Conservation (phyloP, 2,113 vertebrate species). For the Oophaga pumilio region DNA sequence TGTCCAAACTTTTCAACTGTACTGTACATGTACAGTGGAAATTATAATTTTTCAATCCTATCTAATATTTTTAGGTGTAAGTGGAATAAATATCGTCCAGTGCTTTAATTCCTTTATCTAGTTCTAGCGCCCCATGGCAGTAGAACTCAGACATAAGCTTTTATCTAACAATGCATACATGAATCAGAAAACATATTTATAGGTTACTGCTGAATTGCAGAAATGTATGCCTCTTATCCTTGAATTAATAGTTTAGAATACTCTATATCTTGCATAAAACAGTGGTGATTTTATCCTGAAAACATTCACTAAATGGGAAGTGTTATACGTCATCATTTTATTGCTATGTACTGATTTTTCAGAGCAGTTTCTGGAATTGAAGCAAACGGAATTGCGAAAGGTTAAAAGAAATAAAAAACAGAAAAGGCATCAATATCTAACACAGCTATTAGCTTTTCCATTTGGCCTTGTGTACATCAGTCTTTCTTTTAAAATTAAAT, state of each 20-base stretch:
- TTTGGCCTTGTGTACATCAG: constrained; percentile 20
- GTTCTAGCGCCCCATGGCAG: not conserved
- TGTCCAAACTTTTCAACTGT: no score
- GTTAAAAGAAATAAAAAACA: not conserved
- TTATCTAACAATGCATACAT: not conserved
- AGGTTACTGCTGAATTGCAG: not conserved
- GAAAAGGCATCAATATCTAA: not conserved
- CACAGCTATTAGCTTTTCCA: constrained; percentile 36
- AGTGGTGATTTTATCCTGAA: not conserved
- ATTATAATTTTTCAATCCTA: no score
- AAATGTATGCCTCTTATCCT: not conserved
- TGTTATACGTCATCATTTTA: not conserved
- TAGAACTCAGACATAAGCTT: not conserved
- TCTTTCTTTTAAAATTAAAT: constrained; percentile 37
- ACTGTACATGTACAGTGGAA: no score
- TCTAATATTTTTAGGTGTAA: not conserved
- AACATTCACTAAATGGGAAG: not conserved
- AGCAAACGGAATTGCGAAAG: not conserved
- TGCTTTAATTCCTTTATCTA: not conserved
- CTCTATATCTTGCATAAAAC: not conserved
- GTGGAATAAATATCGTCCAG: not conserved
- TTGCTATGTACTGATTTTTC: not conserved
- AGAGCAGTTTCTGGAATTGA: not conserved
- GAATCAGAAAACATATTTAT: not conserved
- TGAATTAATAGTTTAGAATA: not conserved